Evolutionary conservation across 2,113 vertebrate species (phyloP).

Genomic region (Polyodon spathula): DNA sequence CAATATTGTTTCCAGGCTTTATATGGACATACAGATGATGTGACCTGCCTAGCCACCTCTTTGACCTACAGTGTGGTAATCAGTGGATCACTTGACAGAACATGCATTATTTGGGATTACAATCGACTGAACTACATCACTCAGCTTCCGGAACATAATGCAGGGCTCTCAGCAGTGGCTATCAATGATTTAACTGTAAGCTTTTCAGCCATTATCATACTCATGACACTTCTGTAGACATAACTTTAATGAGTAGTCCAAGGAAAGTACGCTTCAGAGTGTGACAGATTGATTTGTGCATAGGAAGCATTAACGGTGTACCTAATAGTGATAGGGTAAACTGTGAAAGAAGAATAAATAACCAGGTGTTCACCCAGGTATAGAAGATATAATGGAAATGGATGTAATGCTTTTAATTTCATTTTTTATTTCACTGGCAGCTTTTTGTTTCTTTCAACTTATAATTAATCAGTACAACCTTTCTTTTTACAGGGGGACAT

Average conservation of each 20-base stretch:
- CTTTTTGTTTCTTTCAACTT: no score
- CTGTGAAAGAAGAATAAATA: background rate
- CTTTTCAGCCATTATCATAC: constrained; percentile 24
- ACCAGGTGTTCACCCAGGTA: background rate
- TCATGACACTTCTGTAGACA: constrained; percentile 24
- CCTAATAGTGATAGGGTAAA: background rate
- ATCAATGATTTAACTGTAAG: constrained; percentile 83
- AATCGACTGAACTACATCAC: constrained; percentile 68
- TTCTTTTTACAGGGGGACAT: constrained; percentile 68
- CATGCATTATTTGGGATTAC: constrained; percentile 87
- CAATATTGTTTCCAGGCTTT: constrained; percentile 53
- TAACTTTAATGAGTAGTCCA: constrained; percentile 24
- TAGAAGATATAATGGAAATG: background rate
- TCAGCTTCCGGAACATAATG: constrained; percentile 67
- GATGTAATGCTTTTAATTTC: background rate
- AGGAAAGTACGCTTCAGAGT: background rate
- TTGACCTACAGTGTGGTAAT: constrained; percentile 70
- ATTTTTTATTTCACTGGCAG: no score
- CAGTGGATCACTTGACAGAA: constrained; percentile 79
- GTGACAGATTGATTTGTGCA: background rate
- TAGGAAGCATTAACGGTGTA: background rate
- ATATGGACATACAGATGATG: constrained; percentile 77
- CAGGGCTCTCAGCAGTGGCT: constrained; percentile 60
- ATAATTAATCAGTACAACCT: background rate
- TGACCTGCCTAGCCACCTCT: constrained; percentile 78